Base-by-base conservation (phyloP, 2,113 vertebrate species). In the Pseudorasbora parva region DNA sequence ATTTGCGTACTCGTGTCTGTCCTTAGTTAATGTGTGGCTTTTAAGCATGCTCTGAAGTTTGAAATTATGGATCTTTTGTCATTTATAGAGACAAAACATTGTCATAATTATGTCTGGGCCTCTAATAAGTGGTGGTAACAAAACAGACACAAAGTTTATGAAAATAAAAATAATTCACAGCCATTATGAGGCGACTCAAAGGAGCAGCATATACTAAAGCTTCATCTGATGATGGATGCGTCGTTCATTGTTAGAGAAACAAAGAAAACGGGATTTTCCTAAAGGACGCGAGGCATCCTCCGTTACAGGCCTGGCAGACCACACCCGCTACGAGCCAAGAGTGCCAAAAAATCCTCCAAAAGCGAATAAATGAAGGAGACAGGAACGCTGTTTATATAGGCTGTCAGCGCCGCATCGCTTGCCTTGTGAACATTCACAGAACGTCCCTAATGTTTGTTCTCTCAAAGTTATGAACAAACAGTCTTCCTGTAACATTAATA, bases 301-400 rank as follows among this genome's bases (percentile, higher is more conserved):
- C 84, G 85, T 85, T 85, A 83, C 21, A 73, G 82, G 87, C 86
- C 75, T 79, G 83, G 84, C 84, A 74, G 84, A 90, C 85, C 86
- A 90, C 25, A 87, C 51, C 17, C 7, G 51, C 19, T 54, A 92
- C 74, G 85, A 69, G 84, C 51, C 47, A 89, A 90, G 91, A 93
- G 92, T 91, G 87, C 89, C 89, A 87, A 92, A 89, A 88, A 87
- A 89, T 88, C 87, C 88, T 90, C 91, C 91, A 86, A 90, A 54
- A 91, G 86, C 88, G 90, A 90, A 91, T 90, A 88, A 90, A 88
- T 81, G 88, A 87, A 82, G 30, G 76, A 71, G 47, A 37, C 83
- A 83, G 85, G 88, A 89, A 83, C 82, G 72, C 87, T 84, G 90
- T 93, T 94, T 93, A 91, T 88, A 86, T 79, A 90, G 91, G 81